Evolutionary conservation across 1,140 invertebrate species (phyloP).

Genomic region (Bombus soroeensis): DNA sequence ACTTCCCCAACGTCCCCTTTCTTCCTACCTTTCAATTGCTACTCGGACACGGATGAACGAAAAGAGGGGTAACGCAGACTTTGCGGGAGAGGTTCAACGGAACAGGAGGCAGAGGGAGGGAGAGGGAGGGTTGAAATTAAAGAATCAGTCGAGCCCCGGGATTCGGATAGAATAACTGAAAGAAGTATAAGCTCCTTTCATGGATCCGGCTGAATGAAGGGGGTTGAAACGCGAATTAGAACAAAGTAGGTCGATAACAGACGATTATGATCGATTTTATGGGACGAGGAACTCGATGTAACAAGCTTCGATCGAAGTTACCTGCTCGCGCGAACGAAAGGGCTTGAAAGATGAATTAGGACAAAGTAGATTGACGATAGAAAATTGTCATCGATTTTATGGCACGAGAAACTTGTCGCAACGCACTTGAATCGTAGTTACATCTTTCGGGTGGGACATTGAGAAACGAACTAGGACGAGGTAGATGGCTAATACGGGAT

Average conservation of each 20-base stretch:
- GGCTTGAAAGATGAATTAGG: neutral
- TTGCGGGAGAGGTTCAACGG: neutral
- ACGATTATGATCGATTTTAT: neutral
- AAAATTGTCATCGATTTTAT: neutral
- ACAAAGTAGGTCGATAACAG: neutral
- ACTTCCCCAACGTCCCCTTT: conserved; percentile 33
- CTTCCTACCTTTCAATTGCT: conserved; percentile 25
- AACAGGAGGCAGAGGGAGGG: neutral
- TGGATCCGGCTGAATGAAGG: conserved; percentile 9
- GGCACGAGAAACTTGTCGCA: neutral
- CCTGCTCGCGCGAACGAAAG: neutral
- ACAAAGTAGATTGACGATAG: neutral
- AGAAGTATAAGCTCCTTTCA: neutral
- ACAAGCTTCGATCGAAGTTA: neutral
- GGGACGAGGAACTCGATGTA: neutral
- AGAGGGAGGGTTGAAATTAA: neutral
- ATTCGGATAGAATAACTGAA: conserved; percentile 20
- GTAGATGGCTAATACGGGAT: too few relatives aligned
- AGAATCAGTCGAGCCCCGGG: neutral
- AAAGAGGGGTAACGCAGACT: conserved; percentile 12
- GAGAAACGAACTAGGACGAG: too few relatives aligned
- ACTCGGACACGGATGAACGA: conserved; percentile 40
- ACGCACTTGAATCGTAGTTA: neutral
- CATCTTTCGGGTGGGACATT: neutral
- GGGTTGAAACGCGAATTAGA: neutral